phyloP scores from a whole-genome alignment of 2,888 invertebrate genomes.

The Willowsia nigromaculata region DNA sequence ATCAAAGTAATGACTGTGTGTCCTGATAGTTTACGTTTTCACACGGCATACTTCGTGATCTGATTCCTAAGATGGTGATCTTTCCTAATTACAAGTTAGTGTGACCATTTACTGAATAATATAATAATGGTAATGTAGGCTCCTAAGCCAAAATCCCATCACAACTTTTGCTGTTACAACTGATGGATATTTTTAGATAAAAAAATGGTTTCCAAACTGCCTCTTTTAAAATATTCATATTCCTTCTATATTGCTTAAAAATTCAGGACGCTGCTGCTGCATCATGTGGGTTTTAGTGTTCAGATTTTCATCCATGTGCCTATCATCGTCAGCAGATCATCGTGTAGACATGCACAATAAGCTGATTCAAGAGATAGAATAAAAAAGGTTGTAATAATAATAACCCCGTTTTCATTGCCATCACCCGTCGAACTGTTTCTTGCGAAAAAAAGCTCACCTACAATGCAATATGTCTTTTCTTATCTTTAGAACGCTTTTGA shows the following conservation, averaged over 20 bases:
- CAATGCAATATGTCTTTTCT: neutral
- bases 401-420: conserved; percentile 55
- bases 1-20: neutral
- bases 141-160: too few relatives aligned
- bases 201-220: neutral
- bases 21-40: neutral
- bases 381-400: conserved; percentile 34
- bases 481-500: neutral
- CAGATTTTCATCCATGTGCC: neutral
- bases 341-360: conserved; percentile 2
- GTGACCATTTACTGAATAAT: neutral
- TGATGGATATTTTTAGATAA: neutral
- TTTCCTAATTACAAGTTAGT: conserved; percentile 42
- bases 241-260: conserved; percentile 4
- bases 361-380: neutral
- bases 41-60: conserved; percentile 13
- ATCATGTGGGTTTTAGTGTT: conserved; percentile 16
- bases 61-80: conserved; percentile 28
- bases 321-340: neutral
- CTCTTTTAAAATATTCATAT: neutral
- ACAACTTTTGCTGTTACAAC: too few relatives aligned
- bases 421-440: neutral
- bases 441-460: neutral
- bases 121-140: neutral
- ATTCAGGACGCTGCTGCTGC: neutral